A percentile compares a stretch with the other conserved stretches of the same genome.
Evolutionary conservation across 1,140 invertebrate genomes (phyloP).

Genomic region (Trichonephila clavata): DNA sequence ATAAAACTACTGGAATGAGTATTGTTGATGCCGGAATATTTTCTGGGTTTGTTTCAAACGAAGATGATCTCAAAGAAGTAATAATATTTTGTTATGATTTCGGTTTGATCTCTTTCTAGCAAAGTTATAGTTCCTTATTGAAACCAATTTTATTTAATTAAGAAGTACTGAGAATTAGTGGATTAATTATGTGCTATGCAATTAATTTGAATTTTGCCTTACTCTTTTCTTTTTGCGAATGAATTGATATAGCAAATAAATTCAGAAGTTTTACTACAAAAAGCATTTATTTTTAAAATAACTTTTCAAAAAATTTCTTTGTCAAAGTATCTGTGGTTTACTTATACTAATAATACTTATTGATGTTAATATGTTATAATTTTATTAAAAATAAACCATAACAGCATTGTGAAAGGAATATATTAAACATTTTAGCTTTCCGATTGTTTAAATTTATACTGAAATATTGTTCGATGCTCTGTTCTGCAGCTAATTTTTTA

Average conservation of each 20-base stretch:
- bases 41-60: constrained; percentile 79
- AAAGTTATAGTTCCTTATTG: not conserved
- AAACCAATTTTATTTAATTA: not conserved
- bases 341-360: no score
- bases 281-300: no score
- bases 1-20: constrained; percentile 79
- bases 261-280: not conserved
- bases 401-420: no score
- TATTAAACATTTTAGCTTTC: no score
- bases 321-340: no score
- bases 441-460: not conserved
- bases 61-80: constrained; percentile 78
- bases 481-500: not conserved
- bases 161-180: not conserved
- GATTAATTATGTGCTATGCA: no score
- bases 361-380: no score
- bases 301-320: no score
- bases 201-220: not conserved
- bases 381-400: no score
- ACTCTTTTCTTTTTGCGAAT: not conserved
- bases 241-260: not conserved
- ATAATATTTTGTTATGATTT: not conserved
- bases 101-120: not conserved
- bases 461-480: not conserved
- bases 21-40: constrained; percentile 81